phyloP scores from a whole-genome alignment of 2,113 vertebrate species.

The Potamarius usumacintae region DNA sequence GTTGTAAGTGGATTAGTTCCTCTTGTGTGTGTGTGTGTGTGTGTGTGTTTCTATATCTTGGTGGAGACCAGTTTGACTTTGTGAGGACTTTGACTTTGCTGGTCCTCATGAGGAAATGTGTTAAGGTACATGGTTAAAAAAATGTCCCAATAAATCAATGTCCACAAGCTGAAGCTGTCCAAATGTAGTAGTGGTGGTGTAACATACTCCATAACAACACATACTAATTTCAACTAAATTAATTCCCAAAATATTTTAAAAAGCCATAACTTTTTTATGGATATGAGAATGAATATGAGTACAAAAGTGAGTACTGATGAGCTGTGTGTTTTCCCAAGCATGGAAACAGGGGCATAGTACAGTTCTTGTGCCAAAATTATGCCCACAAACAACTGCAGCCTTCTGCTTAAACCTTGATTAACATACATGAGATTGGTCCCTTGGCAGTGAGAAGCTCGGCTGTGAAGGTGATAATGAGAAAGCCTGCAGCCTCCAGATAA shows the following conservation, averaged over 20 bases:
- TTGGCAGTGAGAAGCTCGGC: constrained; percentile 44
- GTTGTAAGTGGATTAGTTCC: background rate
- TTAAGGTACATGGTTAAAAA: background rate
- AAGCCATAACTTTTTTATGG: background rate
- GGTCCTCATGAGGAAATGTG: background rate
- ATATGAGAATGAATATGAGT: background rate
- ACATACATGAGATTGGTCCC: constrained; percentile 41
- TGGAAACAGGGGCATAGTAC: constrained; percentile 2
- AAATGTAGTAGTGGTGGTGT: background rate
- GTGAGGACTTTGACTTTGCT: background rate
- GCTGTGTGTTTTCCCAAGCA: background rate
- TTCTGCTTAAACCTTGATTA: constrained; percentile 41
- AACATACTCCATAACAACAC: background rate
- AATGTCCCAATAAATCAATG: background rate
- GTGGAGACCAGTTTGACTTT: background rate
- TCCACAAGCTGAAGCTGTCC: background rate
- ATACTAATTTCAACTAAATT: background rate
- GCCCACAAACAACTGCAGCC: constrained; percentile 32
- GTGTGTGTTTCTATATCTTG: background rate
- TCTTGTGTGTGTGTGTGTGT: background rate
- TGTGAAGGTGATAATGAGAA: constrained; percentile 51
- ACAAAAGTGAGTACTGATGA: background rate
- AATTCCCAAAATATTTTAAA: background rate
- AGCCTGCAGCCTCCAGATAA: constrained; percentile 40
- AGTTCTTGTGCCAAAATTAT: constrained; percentile 7